Evolutionary conservation across 2,113 vertebrate genomes (phyloP).

Genomic region (Rallus limicola): DNA sequence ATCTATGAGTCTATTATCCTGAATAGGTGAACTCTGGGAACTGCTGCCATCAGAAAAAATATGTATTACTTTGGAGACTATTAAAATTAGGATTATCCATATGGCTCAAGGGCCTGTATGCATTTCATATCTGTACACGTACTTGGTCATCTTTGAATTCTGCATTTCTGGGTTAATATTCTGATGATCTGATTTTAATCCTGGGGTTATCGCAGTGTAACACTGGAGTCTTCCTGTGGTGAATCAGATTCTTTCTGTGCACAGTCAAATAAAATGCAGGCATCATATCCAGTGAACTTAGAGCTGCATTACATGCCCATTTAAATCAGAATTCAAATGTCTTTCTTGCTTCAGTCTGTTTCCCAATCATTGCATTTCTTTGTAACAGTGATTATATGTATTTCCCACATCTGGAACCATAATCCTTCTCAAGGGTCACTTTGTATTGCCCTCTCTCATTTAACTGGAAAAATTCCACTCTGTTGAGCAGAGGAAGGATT

Average conservation of each 20-base stretch:
- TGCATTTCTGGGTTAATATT: neutral
- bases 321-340: neutral
- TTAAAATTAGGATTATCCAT: neutral
- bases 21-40: neutral
- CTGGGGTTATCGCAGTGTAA: neutral
- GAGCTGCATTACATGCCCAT: neutral
- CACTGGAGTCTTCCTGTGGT: neutral
- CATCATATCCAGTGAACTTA: neutral
- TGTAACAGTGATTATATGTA: neutral
- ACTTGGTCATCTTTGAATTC: neutral
- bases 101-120: neutral
- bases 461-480: neutral
- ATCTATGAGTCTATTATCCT: neutral
- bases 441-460: neutral
- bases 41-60: neutral
- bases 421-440: neutral
- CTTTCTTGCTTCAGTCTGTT: neutral
- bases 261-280: neutral
- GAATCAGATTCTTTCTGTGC: neutral
- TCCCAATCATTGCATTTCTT: neutral
- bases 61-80: neutral
- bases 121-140: fast-evolving
- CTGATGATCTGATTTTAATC: neutral
- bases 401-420: neutral
- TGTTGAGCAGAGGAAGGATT: neutral